phyloP scores from a whole-genome alignment of 2,888 invertebrate genomes.

The Chrysolina oricalcia region DNA sequence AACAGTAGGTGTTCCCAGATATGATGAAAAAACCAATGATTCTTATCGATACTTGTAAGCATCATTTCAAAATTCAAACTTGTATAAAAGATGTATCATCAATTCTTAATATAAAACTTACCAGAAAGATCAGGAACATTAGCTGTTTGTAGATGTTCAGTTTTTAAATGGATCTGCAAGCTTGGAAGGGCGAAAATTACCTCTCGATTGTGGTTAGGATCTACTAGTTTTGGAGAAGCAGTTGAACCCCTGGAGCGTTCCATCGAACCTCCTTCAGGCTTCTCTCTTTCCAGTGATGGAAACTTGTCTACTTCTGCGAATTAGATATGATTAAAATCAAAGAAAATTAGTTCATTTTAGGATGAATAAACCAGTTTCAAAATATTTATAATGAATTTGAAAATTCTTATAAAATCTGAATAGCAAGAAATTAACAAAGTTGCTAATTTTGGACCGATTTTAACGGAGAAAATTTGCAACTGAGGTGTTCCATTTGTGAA shows the following conservation, averaged over 20 bases:
- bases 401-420: too few relatives aligned
- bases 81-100: background rate
- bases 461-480: too few relatives aligned
- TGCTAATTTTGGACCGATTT: too few relatives aligned
- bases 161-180: conserved; percentile 92
- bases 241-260: conserved; percentile 74
- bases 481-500: too few relatives aligned
- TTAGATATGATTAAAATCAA: conserved; percentile 8
- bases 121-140: conserved; percentile 80
- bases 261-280: conserved; percentile 75
- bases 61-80: too few relatives aligned
- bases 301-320: conserved; percentile 89
- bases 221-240: conserved; percentile 77
- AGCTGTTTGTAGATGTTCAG: conserved; percentile 90
- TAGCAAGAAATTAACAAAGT: too few relatives aligned
- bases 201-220: conserved; percentile 90
- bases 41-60: too few relatives aligned
- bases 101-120: conserved; percentile 61
- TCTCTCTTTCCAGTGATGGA: conserved; percentile 89
- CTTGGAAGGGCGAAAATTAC: conserved; percentile 97
- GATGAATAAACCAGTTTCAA: too few relatives aligned
- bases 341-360: background rate
- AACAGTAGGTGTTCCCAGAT: too few relatives aligned
- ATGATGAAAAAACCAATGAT: too few relatives aligned
- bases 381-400: too few relatives aligned